Conservation (phyloP, 2,888 invertebrate species). For the Scaptomyza tumidula region DNA sequence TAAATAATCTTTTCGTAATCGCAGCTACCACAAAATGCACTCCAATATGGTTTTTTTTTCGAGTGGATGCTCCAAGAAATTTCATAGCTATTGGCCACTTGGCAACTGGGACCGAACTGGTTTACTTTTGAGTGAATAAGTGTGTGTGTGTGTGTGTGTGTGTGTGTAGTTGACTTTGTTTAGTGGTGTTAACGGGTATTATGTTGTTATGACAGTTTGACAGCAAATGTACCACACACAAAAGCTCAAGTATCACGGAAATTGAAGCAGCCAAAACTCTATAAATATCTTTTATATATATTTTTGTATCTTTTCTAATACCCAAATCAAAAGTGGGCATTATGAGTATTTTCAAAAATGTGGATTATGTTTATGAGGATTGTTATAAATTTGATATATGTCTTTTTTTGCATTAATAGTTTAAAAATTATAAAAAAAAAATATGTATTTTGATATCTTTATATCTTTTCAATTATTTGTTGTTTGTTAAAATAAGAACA, state of each 20-base stretch:
- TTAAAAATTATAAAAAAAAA: too few species aligned
- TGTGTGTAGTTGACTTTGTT: conserved; percentile 20
- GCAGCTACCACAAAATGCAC: conserved; percentile 71
- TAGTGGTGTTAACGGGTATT: conserved; percentile 64
- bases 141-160: too few species aligned
- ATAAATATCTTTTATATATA: conserved; percentile 17
- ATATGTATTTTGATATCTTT: too few species aligned
- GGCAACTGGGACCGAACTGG: conserved; percentile 11
- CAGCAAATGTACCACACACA: conserved; percentile 36
- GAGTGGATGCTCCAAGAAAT: conserved; percentile 70
- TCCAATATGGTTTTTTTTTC: conserved; percentile 37
- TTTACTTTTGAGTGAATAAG: background rate
- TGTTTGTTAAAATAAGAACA: too few species aligned
- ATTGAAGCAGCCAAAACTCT: conserved; percentile 46
- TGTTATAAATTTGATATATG: too few species aligned
- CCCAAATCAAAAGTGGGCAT: conserved; percentile 11
- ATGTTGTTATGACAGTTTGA: conserved; percentile 75
- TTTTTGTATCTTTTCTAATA: conserved; percentile 10
- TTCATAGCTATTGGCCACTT: conserved; percentile 24
- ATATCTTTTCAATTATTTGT: too few species aligned
- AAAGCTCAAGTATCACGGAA: conserved; percentile 65
- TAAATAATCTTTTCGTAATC: conserved; percentile 71
- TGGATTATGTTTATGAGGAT: too few species aligned
- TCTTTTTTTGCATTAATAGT: too few species aligned
- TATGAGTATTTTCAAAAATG: background rate